Base-by-base conservation (phyloP, 2,797 vertebrate genomes). In the Eupleurogrammus muticus region DNA sequence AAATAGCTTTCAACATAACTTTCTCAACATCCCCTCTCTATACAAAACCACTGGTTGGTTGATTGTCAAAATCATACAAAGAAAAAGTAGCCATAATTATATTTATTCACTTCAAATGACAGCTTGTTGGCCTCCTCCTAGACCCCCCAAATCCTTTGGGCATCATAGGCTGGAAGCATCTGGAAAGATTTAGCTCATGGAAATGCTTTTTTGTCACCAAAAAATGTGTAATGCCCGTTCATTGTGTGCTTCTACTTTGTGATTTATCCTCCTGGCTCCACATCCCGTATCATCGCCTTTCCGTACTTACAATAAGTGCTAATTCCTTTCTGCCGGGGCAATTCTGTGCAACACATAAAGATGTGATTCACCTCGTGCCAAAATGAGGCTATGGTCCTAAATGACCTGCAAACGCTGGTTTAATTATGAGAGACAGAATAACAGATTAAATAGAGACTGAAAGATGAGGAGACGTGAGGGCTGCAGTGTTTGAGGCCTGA, bases 181-280 rank as follows among this genome's bases (percentile, higher is more conserved):
- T 87, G 84, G 80, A 77, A 83, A 59, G 20, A 80, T 58, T 88
- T 85, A 73, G 50, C 19, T 58, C 42, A 40, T 20, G 57, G n/a
- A 61, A 76, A 63, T 47, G 35, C 4, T 66, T 71, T n/a, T 66
- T 38, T 70, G 70, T 75, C 24, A 36, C 10, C 63, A 34, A 66
- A n/a, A 28, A 51, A 28, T 70, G 50, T 75, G 77, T 73, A 61
- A 72, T 72, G 40, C 51, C 46, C 3, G 6, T 51, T 21, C 55
- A 32, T 51, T 59, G 56, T 52, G 28, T 6, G 23, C 23, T 19
- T 69, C 14, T 58, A 74, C 61, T 77, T 72, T 23, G 21, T 66
- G 77, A 76, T 74, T 73, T 70, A 54, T 79, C 42, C 34, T 51
- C 32, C 44, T 53, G 51, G 48, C 54, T 44, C 42, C 56, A 46